A percentile compares a stretch with the other conserved stretches of the same genome.
Evolutionary conservation across 1,140 invertebrate genomes (phyloP).

Genomic region (Teleogryllus occipitalis): DNA sequence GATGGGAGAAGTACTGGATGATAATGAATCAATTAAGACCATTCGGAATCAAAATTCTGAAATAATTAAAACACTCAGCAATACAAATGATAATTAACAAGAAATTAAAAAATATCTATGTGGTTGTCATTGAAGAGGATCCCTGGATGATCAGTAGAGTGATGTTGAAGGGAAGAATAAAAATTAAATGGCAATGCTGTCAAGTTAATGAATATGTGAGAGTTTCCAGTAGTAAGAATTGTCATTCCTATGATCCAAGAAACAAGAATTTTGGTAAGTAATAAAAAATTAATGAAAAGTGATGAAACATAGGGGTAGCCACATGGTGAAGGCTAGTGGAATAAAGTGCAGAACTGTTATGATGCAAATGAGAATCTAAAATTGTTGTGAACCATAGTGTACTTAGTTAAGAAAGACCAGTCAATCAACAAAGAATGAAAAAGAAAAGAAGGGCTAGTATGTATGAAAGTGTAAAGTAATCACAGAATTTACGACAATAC

Average conservation of each 20-base stretch:
- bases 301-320: background rate
- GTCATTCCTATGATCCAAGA: background rate
- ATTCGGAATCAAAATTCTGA: background rate
- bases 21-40: too few relatives aligned
- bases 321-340: background rate
- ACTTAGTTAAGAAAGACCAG: background rate
- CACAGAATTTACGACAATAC: too few relatives aligned
- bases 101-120: background rate
- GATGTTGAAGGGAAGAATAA: background rate
- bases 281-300: background rate
- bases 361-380: background rate
- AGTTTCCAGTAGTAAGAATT: background rate
- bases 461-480: background rate
- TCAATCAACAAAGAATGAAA: background rate
- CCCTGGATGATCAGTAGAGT: background rate
- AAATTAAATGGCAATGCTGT: background rate
- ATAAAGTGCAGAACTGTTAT: background rate
- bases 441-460: background rate
- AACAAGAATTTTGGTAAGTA: background rate
- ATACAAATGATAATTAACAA: background rate
- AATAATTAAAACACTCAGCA: background rate
- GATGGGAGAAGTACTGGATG: too few relatives aligned
- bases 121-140: background rate
- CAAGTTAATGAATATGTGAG: background rate
- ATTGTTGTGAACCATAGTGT: background rate